Base-by-base conservation (phyloP, 2,888 invertebrate species). In the Heliconius sara region DNA sequence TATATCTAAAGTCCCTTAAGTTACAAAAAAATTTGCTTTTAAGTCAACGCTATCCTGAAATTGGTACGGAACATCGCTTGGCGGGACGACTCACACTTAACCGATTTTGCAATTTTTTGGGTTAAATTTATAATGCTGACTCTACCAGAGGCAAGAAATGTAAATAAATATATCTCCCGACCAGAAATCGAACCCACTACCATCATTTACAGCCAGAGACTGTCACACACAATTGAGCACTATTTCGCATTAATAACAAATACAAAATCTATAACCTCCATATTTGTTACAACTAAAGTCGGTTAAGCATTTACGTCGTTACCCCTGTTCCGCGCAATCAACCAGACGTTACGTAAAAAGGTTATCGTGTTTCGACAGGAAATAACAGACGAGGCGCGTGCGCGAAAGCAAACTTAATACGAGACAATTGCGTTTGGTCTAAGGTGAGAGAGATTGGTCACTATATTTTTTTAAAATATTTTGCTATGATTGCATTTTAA, bases 361-460 rank as follows among this genome's bases (percentile, higher is more conserved):
- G 83, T 82, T 84, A 87, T 91, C 87, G 83, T 86, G 87, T 92
- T 91, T 89, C 91, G 87, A 87, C 91, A 89, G 92, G 92, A 92
- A 92, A 87, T 87, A 86, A 85, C 86, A 84, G 86, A 83, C 83
- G 81, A 90, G 89, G 80, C 91, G 89, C 92, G 91, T 91, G 92
- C 90, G 87, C 87, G 85, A 86, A 89, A 87, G 86, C 87, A 88
- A 90, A 89, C 85, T 86, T 82, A 87, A 86, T 87, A 84, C 88
- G 89, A 89, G 83, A 89, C 89, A 89, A 82, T 82, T 78, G 66
- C 52, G 73, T 60, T 43, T 63, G 81, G 83, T 77, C 39, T 76
- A 84, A 82, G 52, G 74, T 12, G 78, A n/a, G 76, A 80, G 83
- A 76, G 43, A 19, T 67, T 25, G 9, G 30, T 10, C 13, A 34